phyloP scores from a whole-genome alignment of 2,797 vertebrate genomes.

The Poecilia gillii region DNA sequence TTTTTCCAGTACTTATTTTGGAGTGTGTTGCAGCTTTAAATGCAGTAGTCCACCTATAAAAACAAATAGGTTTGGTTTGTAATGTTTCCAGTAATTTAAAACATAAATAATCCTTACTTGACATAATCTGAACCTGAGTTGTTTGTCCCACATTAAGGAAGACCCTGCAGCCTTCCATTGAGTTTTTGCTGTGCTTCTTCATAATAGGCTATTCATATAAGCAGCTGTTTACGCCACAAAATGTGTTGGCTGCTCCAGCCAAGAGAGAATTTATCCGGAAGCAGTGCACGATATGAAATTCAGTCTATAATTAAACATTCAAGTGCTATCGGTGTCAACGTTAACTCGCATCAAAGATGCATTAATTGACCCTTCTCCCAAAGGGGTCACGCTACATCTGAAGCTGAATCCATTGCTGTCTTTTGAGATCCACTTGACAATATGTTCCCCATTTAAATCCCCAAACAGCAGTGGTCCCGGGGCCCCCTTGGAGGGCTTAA shows the following conservation, averaged over 20 bases:
- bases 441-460: conserved; percentile 45
- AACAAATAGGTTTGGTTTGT: neutral
- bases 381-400: conserved; percentile 20
- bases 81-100: neutral
- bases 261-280: conserved; percentile 10
- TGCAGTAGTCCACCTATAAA: neutral
- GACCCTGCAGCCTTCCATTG: neutral
- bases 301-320: conserved; percentile 5
- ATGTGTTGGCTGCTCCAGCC: conserved; percentile 6
- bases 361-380: conserved; percentile 12
- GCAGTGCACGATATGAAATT: neutral
- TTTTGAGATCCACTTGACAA: conserved; percentile 44
- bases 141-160: neutral
- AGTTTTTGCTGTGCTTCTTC: neutral
- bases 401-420: conserved; percentile 44
- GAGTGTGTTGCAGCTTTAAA: neutral
- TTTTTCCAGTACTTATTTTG: neutral
- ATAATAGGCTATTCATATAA: neutral
- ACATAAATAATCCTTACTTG: neutral
- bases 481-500: conserved; percentile 25
- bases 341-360: neutral
- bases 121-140: neutral
- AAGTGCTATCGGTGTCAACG: conserved; percentile 6
- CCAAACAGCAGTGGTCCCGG: conserved; percentile 19
- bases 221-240: neutral